Base-by-base conservation (phyloP, 2,797 vertebrate species). In the Aeoliscus strigatus region DNA sequence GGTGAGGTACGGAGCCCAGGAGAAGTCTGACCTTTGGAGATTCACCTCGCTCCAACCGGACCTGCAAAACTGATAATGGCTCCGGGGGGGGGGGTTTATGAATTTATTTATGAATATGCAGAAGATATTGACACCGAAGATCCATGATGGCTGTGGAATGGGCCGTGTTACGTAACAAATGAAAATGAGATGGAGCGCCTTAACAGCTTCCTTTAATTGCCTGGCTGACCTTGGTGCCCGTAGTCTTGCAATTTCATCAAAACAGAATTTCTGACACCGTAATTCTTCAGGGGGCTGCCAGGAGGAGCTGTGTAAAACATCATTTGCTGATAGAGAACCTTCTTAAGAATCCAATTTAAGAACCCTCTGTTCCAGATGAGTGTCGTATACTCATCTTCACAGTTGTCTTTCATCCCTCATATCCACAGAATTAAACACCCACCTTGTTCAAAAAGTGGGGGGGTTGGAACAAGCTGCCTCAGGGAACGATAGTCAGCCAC, bases 11-110 rank as follows among this genome's bases (percentile, higher is more conserved):
- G 71, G 46, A 45, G 59, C 56, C 72, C 60, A 68, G 69, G 37
- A 63, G 59, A 45, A 17, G 14, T 13, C 33, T 80, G 77, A 83
- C 79, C 70, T 83, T 73, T 73, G 45, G 30, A 43, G 28, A 25
- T 41, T 51, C 32, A 6, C 32, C 5, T 11, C 43, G 40, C 35
- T 36, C 37, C 10, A 37, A 63, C 40, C 38, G 14, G 38, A 51
- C 30, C 24, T 12, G 32, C 9, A 28, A 38, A 1, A 4, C 13
- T 46, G 50, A 42, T 58, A 77, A 53, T 48, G 23, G 16, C 39
- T 38, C 18, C 18, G 26, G 16, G 13, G 52, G 4, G 2, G 5
- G 14, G 14, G 8, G 18, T 29, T 11, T 14, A 9, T 6, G 30
- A 29, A 59, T 50, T 56, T 47, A 66, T 67, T 62, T 66, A 36